These are phyloP conservation scores for Triplophysa yarkandensis DNA, from an alignment of 2,797 vertebrate species.

Conservation along the genomic window DNA sequence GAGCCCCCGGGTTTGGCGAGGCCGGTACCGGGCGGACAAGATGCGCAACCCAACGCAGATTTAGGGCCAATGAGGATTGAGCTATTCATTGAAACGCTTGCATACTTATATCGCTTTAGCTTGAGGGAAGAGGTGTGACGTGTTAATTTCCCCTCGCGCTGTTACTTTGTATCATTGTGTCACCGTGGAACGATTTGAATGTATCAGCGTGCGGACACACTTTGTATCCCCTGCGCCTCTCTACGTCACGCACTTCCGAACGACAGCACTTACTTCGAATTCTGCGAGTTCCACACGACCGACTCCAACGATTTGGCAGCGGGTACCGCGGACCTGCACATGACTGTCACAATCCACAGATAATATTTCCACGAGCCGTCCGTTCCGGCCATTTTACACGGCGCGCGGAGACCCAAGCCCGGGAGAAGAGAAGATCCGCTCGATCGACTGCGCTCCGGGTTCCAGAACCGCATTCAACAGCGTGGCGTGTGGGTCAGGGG, in stretches of 20 bases:
- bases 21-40: slow-evolving; percentile 15
- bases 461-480: slow-evolving; percentile 50
- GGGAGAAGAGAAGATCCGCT: slow-evolving; percentile 44
- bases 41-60: too few relatives aligned
- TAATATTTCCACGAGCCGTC: slow-evolving; percentile 61
- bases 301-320: slow-evolving; percentile 64
- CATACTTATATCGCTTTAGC: too few relatives aligned
- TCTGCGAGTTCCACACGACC: slow-evolving; percentile 65
- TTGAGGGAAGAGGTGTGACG: too few relatives aligned
- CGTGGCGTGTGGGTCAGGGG: slow-evolving; percentile 37
- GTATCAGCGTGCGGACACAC: too few relatives aligned
- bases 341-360: slow-evolving; percentile 63
- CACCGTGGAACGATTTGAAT: too few relatives aligned
- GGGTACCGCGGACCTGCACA: slow-evolving; percentile 60
- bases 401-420: slow-evolving; percentile 32
- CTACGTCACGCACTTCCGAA: not conserved
- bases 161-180: too few relatives aligned
- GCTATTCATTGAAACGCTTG: too few relatives aligned
- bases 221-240: not conserved
- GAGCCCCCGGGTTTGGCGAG: slow-evolving; percentile 9
- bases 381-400: slow-evolving; percentile 57
- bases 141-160: too few relatives aligned
- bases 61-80: too few relatives aligned
- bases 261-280: slow-evolving; percentile 61
- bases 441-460: slow-evolving; percentile 41